Conservation (phyloP, 2,888 invertebrate genomes). For the Patella depressa region DNA sequence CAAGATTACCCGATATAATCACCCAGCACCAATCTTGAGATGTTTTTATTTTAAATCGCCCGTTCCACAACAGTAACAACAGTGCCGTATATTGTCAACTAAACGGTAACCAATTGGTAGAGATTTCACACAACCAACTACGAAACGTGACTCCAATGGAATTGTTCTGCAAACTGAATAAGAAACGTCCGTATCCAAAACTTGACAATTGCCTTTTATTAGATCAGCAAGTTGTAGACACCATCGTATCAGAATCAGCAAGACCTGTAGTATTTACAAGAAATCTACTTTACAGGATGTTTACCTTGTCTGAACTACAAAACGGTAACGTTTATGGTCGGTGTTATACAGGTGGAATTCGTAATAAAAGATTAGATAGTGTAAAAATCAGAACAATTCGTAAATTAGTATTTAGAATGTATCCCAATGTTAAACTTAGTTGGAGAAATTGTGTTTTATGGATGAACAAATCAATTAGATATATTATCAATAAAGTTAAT, state of each 20-base stretch:
- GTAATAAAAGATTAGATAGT: not conserved
- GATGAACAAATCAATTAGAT: slow-evolving; percentile 1
- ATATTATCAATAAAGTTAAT: not conserved
- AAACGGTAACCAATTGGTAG: too few relatives aligned
- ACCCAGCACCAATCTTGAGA: too few relatives aligned
- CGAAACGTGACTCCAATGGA: too few relatives aligned
- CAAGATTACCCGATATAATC: too few relatives aligned
- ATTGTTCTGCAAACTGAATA: too few relatives aligned
- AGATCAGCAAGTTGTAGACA: too few relatives aligned
- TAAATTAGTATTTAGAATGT: not conserved
- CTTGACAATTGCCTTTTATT: too few relatives aligned
- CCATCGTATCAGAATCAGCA: not conserved
- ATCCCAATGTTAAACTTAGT: not conserved
- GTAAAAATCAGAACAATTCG: not conserved
- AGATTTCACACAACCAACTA: too few relatives aligned
- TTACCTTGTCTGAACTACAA: not conserved
- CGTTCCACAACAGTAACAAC: too few relatives aligned
- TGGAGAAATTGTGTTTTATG: slow-evolving; percentile 9
- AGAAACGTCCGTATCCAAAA: too few relatives aligned
- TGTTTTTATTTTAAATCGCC: too few relatives aligned
- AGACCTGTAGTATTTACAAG: not conserved
- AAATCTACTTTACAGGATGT: not conserved
- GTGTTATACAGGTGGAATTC: not conserved
- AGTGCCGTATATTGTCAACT: too few relatives aligned
- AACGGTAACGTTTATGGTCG: not conserved